Evolutionary conservation across 1,140 invertebrate species (phyloP).

Genomic region (Drosophila kepulauana): DNA sequence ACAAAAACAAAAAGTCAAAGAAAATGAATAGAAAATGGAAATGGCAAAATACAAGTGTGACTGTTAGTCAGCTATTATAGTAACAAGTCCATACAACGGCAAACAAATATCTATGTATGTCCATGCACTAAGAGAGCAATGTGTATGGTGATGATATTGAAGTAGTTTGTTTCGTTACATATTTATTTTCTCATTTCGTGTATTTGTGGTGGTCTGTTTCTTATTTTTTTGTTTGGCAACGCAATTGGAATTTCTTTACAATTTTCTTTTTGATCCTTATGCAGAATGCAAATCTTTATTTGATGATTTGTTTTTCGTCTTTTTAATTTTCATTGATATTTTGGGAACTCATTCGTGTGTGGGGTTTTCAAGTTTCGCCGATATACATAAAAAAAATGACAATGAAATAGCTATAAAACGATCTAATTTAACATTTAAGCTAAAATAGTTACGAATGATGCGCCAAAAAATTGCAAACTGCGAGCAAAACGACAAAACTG

Average conservation of each 20-base stretch:
- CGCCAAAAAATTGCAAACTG: slow-evolving; percentile 76
- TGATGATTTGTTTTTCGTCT: slow-evolving; percentile 22
- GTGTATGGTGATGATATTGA: slow-evolving; percentile 19
- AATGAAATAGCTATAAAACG: slow-evolving; percentile 66
- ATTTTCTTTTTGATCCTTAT: neutral
- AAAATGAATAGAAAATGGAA: slow-evolving; percentile 21
- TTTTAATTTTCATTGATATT: slow-evolving; percentile 14
- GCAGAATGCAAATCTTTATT: neutral
- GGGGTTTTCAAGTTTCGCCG: slow-evolving; percentile 23
- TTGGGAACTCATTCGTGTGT: slow-evolving; percentile 2
- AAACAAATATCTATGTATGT: slow-evolving; percentile 28
- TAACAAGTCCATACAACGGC: slow-evolving; percentile 13
- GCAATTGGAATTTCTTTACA: slow-evolving; percentile 6
- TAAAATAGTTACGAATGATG: slow-evolving; percentile 63
- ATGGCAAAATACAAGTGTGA: slow-evolving; percentile 39
- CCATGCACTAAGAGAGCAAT: slow-evolving; percentile 13
- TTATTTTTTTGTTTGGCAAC: slow-evolving; percentile 10
- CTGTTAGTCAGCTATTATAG: slow-evolving; percentile 25
- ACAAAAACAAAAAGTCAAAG: slow-evolving; percentile 4
- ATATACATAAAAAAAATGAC: slow-evolving; percentile 39
- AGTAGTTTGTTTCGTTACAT: slow-evolving; percentile 40
- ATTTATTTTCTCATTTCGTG: slow-evolving; percentile 67
- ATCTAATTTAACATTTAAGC: slow-evolving; percentile 63
- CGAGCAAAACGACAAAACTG: slow-evolving; percentile 31
- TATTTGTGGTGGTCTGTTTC: slow-evolving; percentile 61